phyloP scores from a whole-genome alignment of 2,888 invertebrate species.

The Apoda limacodes region DNA sequence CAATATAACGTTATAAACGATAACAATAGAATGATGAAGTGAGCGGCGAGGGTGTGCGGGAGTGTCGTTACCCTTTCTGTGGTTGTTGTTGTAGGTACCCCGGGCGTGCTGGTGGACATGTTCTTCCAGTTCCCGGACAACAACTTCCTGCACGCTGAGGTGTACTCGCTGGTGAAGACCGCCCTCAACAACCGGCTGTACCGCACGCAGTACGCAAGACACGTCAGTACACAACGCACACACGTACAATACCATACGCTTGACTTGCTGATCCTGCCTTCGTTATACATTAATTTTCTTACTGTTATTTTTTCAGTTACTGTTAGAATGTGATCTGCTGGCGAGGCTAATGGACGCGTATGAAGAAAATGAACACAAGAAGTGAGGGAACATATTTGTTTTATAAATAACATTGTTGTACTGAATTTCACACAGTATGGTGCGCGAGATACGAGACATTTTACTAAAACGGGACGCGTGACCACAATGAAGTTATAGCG shows the following conservation, averaged over 20 bases:
- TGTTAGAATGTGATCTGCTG: slow-evolving; percentile 82
- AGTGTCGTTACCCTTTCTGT: too few species aligned
- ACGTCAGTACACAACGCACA: slow-evolving; percentile 38
- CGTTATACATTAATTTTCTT: slow-evolving; percentile 21
- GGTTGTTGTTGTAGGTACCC: slow-evolving; percentile 69
- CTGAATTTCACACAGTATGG: too few species aligned
- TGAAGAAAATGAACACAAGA: slow-evolving; percentile 80
- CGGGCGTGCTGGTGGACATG: slow-evolving; percentile 80
- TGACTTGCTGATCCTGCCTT: slow-evolving; percentile 26
- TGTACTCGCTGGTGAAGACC: slow-evolving; percentile 81
- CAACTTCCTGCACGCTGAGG: slow-evolving; percentile 95
- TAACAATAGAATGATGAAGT: too few species aligned
- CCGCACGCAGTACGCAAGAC: slow-evolving; percentile 24
- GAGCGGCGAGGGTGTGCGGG: too few species aligned
- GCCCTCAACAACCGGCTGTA: slow-evolving; percentile 64
- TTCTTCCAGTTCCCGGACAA: slow-evolving; percentile 93
- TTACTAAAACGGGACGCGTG: too few species aligned
- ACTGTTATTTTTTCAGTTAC: slow-evolving; percentile 71
- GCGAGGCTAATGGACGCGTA: slow-evolving; percentile 85
- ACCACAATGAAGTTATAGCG: too few species aligned
- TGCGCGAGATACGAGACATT: too few species aligned
- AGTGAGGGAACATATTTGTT: slow-evolving; percentile 66
- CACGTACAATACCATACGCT: slow-evolving; percentile 1
- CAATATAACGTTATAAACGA: too few species aligned
- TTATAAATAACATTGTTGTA: neutral